Evolutionary conservation across 2,888 invertebrate species (phyloP), one percentile per base, ranked within the genome.

Genomic region (Caenorhabditis angaria): DNA sequence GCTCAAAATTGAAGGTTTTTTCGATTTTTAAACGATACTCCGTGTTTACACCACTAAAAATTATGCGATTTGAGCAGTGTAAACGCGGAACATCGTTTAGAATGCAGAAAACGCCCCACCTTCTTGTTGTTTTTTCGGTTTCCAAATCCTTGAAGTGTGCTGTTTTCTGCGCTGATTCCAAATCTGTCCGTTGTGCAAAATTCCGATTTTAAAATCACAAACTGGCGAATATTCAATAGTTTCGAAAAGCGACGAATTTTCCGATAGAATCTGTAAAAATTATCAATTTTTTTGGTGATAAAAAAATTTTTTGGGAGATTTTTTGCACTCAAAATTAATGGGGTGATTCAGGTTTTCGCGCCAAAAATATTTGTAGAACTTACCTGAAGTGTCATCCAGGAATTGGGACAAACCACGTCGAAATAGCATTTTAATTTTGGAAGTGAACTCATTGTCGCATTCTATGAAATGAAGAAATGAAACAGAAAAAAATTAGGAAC

Each of bases 181-280:
- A 27, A 72, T 72, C 28, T 61, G 50, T 2, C 64, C 60, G 58
- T 72, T 72, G 63, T 72, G 72, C 2, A 72, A 18, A 55, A 72
- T 72, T 27, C 72, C 72, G 18, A 72, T 67, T 67, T 72, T 72
- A 48, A 72, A 72, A 41, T 72, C 72, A 25, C 72, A 72, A 14
- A 72, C 72, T 1, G 72, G 72, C 48, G 67, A 64, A 53, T 66
- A 72, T 35, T 72, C 67, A n/a, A 72, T 51, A 2, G 25, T 28
- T 54, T 62, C 62, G 22, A 72, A 72, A 1, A 66, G 60, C 4
- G 56, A 71, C 1, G n/a, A 59, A 27, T 71, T 55, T 4, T 66
- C 54, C 10, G 54, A 53, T 3, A 71, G 65, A 5, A 66, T 61
- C 71, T 71, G 54, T 29, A 71, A 57, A n/a, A n/a, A 18, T 24